Conservation (phyloP, 1,140 invertebrate species). For the Nomia melanderi region DNA sequence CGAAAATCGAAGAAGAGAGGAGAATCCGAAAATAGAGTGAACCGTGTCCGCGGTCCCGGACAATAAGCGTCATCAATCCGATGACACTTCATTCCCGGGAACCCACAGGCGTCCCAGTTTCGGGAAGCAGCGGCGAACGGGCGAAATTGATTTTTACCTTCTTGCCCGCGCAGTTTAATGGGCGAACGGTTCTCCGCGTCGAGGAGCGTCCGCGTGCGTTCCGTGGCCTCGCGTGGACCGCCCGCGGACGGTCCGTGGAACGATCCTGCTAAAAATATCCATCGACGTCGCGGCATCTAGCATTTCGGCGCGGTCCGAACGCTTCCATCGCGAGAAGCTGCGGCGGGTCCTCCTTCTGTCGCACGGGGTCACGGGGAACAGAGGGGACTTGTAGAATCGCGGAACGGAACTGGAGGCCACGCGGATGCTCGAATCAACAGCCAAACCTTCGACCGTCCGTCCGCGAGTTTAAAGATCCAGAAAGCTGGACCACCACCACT, state of each 20-base stretch:
- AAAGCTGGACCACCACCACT: too few relatives aligned
- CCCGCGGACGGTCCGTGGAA: too few relatives aligned
- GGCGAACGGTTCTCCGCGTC: conserved; percentile 9
- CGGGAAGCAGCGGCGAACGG: conserved; percentile 11
- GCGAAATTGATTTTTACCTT: conserved; percentile 47
- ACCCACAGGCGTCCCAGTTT: conserved; percentile 27
- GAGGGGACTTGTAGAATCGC: background rate
- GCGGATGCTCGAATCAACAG: too few relatives aligned
- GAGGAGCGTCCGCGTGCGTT: background rate
- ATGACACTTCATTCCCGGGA: background rate
- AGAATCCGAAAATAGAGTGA: background rate
- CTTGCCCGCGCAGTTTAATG: conserved; percentile 28
- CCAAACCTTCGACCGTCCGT: too few relatives aligned
- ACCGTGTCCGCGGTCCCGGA: background rate
- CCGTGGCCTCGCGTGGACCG: background rate
- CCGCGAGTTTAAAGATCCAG: too few relatives aligned
- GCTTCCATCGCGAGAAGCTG: background rate
- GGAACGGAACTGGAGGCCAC: too few relatives aligned
- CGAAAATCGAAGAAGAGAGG: too few relatives aligned
- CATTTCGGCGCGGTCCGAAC: background rate
- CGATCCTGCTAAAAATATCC: background rate
- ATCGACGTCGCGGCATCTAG: background rate
- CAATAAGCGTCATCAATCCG: conserved; percentile 6
- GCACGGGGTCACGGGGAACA: background rate
- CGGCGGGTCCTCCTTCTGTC: background rate